These are phyloP conservation scores for Drosophila repleta DNA, from an alignment of 1,140 invertebrate species.

Conservation along the genomic window DNA sequence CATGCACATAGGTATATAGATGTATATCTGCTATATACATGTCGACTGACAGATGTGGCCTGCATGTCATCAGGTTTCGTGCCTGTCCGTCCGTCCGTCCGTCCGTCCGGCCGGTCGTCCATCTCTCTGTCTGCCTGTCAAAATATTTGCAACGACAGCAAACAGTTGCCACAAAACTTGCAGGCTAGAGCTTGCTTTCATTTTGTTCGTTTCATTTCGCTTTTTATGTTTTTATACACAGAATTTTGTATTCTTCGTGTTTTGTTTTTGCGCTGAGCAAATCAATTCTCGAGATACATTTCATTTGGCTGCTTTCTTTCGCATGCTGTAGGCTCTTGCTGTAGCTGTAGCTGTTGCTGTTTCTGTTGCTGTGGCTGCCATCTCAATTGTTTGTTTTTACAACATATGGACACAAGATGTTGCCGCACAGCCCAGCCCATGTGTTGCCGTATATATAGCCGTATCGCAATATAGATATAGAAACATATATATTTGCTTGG, in stretches of 20 bases:
- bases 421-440: constrained; percentile 64
- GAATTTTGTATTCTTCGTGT: constrained; percentile 5
- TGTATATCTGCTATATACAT: not conserved
- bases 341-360: not conserved
- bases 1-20: not conserved
- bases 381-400: constrained; percentile 74
- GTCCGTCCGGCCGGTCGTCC: constrained; percentile 51
- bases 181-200: constrained; percentile 9
- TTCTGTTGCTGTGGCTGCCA: not conserved
- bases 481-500: constrained; percentile 9
- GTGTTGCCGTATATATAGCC: constrained; percentile 33
- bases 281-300: constrained; percentile 64
- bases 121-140: constrained; percentile 60
- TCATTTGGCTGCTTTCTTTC: constrained; percentile 50
- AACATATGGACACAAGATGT: constrained; percentile 78
- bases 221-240: not conserved
- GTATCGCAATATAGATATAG: not conserved
- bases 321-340: constrained; percentile 4
- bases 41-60: constrained; percentile 43
- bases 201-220: constrained; percentile 4
- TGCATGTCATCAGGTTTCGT: constrained; percentile 48
- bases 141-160: constrained; percentile 76
- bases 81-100: constrained; percentile 19
- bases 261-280: constrained; percentile 23
- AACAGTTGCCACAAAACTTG: constrained; percentile 42